Conservation (phyloP, 1,140 invertebrate species). For the Aleiodes sp. region DNA sequence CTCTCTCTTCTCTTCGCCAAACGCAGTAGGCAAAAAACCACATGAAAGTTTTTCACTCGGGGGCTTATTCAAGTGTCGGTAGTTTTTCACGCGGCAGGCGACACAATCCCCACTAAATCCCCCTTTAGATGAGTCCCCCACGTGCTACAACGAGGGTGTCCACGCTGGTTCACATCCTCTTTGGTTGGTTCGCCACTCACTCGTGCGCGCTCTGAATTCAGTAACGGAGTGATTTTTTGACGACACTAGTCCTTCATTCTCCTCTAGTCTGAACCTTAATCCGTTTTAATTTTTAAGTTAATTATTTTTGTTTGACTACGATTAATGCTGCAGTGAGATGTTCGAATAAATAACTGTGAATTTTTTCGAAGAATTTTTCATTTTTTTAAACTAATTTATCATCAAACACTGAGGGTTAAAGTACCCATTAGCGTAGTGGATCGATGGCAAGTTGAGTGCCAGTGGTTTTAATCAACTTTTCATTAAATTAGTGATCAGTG, state of each 20-base stretch:
- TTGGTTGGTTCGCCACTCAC: conserved; percentile 42
- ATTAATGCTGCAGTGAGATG: no score
- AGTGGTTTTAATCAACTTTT: not conserved
- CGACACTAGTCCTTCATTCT: not conserved
- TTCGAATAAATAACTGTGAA: not conserved
- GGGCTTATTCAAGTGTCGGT: conserved; percentile 54
- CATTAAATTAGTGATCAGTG: not conserved
- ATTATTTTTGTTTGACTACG: no score
- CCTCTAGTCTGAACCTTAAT: not conserved
- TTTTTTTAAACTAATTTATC: no score
- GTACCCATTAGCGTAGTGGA: not conserved
- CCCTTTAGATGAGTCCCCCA: conserved; percentile 52
- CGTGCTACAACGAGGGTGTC: conserved; percentile 53
- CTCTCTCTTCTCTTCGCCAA: not conserved
- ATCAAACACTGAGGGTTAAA: not conserved
- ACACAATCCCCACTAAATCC: conserved; percentile 56
- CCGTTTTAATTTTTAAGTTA: not conserved
- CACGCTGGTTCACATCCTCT: conserved; percentile 37
- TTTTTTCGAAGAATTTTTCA: no score
- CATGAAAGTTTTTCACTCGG: not conserved
- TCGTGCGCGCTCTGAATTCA: conserved; percentile 30
- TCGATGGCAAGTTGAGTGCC: not conserved
- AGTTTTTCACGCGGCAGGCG: conserved; percentile 54
- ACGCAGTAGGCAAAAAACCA: not conserved
- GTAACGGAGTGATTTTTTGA: not conserved